Evolutionary conservation across 2,113 vertebrate genomes (phyloP).

Genomic region (Nicator chloris): DNA sequence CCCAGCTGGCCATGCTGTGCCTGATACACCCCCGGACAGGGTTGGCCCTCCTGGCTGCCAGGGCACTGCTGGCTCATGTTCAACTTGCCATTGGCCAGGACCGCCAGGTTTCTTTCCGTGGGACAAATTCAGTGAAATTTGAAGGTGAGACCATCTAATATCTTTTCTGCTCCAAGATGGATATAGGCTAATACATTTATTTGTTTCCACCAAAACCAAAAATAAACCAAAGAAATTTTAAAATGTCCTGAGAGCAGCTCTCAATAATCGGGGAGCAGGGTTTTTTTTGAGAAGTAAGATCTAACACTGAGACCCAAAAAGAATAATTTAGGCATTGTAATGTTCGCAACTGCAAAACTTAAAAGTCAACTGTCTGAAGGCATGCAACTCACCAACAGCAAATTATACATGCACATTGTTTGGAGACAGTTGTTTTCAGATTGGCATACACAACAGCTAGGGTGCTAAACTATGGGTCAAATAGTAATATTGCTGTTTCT

Average conservation of each 20-base stretch:
- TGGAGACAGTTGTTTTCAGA: neutral
- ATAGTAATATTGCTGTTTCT: neutral
- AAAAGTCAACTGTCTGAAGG: neutral
- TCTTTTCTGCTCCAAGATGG: neutral
- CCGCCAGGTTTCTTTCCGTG: fast-evolving
- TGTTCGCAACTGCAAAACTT: neutral
- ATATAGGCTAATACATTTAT: neutral
- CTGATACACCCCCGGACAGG: neutral
- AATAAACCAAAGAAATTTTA: neutral
- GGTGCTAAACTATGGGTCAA: neutral
- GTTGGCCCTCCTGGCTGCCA: neutral
- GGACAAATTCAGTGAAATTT: neutral
- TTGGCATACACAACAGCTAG: neutral
- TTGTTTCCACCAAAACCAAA: neutral
- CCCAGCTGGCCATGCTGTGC: fast-evolving
- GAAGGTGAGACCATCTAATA: neutral
- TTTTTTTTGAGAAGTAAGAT: neutral
- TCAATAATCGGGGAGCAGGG: neutral
- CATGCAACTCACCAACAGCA: neutral
- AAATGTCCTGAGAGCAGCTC: neutral
- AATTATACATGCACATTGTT: neutral
- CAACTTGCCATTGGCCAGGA: neutral
- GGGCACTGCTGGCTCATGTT: too few species aligned
- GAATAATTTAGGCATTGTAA: neutral
- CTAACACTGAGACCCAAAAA: neutral